Conservation (phyloP, 2,113 vertebrate species). For the Rhinoptilus africanus region DNA sequence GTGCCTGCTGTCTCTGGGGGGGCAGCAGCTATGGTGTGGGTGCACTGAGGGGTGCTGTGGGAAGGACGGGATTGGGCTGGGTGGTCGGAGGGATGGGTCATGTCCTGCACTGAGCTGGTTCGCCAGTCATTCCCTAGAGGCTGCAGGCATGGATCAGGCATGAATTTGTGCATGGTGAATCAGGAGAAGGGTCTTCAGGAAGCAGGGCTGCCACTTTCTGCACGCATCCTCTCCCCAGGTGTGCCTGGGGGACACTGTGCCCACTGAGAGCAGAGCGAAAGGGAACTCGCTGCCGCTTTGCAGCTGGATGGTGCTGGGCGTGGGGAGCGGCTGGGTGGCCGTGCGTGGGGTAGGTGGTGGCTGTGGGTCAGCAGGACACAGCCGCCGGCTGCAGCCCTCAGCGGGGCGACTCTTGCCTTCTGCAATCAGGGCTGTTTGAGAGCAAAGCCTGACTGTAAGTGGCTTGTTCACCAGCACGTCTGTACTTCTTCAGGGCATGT, state of each 20-base stretch:
- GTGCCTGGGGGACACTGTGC: background rate
- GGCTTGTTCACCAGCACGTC: background rate
- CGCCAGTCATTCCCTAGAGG: rapidly evolving
- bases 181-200: background rate
- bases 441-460: background rate
- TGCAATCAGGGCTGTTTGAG: background rate
- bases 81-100: rapidly evolving
- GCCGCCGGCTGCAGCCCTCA: background rate
- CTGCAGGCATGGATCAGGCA: background rate
- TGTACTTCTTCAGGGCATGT: background rate
- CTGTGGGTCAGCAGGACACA: rapidly evolving
- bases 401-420: background rate
- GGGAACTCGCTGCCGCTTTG: background rate
- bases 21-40: background rate
- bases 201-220: background rate
- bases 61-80: background rate
- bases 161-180: rapidly evolving
- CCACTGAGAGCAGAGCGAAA: background rate
- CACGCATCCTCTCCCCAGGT: background rate
- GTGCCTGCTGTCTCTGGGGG: background rate
- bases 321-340: background rate
- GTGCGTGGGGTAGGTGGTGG: rapidly evolving
- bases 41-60: background rate
- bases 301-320: background rate
- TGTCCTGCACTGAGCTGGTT: background rate